Conservation (phyloP, 2,113 vertebrate species). For the Actenoides lindsayi region DNA sequence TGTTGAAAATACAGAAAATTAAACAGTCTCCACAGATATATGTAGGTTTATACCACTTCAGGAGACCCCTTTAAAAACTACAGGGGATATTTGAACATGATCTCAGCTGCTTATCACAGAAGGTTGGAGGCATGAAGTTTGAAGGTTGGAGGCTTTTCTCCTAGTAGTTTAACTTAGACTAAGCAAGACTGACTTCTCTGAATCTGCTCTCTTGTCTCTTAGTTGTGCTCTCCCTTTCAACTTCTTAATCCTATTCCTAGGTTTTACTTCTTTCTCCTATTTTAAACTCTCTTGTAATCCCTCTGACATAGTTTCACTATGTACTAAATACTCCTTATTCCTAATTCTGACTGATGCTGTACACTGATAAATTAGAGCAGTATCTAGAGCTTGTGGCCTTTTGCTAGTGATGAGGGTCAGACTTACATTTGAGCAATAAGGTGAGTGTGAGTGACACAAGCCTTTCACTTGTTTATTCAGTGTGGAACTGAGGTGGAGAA, state of each 20-base stretch:
- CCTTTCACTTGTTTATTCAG: not conserved
- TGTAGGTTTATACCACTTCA: not conserved
- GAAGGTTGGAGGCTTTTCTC: not conserved
- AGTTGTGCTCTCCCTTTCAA: not conserved
- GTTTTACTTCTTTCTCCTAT: not conserved
- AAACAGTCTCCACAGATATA: not conserved
- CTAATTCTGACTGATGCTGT: not conserved
- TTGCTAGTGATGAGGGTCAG: not conserved
- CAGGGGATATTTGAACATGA: not conserved
- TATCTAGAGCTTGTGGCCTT: not conserved
- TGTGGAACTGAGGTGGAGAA: not conserved
- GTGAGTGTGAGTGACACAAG: not conserved
- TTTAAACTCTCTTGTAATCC: not conserved
- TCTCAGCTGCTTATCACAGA: not conserved
- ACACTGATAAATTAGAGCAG: not conserved
- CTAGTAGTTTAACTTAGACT: not conserved
- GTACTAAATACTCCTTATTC: not conserved
- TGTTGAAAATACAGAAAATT: not conserved
- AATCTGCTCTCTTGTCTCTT: not conserved
- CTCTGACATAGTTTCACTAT: not conserved
- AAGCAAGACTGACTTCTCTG: not conserved
- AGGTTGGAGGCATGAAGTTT: not conserved
- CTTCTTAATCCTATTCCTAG: not conserved
- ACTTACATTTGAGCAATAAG: not conserved
- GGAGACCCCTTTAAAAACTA: not conserved